These are phyloP conservation scores for Eulemur coronatus DNA, from an alignment of 2,797 vertebrate genomes.

Conservation along the genomic window DNA sequence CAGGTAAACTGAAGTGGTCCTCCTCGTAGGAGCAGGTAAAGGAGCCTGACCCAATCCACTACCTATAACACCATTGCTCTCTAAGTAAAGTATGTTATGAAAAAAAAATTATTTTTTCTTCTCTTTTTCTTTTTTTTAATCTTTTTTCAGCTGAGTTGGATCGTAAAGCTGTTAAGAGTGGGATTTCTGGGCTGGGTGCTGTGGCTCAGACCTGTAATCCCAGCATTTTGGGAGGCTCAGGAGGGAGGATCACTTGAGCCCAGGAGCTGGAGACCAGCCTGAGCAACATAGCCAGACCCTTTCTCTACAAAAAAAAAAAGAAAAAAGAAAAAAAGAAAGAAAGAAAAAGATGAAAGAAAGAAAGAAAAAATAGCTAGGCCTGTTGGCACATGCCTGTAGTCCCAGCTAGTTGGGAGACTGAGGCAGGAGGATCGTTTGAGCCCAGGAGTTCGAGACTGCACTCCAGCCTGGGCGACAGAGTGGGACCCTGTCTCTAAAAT, in stretches of 20 bases:
- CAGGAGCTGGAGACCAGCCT: too few relatives aligned
- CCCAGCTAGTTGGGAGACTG: not conserved
- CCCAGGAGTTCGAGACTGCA: not conserved
- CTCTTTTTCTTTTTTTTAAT: not conserved
- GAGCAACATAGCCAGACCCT: not conserved
- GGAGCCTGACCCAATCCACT: not conserved
- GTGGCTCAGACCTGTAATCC: not conserved
- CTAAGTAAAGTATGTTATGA: not conserved
- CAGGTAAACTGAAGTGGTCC: too few relatives aligned
- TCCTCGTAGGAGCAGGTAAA: not conserved
- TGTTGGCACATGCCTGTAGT: not conserved
- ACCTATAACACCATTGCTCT: not conserved
- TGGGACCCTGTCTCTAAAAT: not conserved
- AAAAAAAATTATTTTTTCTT: not conserved
- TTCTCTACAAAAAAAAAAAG: not conserved
- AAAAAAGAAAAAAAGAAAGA: too few relatives aligned
- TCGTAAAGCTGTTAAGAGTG: not conserved
- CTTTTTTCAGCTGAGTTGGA: not conserved
- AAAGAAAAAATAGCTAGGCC: not conserved
- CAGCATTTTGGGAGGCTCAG: not conserved
- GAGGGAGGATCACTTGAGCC: too few relatives aligned
- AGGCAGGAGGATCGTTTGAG: not conserved
- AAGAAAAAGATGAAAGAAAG: too few relatives aligned
- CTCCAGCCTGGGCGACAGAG: not conserved
- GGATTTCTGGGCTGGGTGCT: not conserved